Conservation (phyloP, 2,113 vertebrate species). For the Anthoscopus minutus region DNA sequence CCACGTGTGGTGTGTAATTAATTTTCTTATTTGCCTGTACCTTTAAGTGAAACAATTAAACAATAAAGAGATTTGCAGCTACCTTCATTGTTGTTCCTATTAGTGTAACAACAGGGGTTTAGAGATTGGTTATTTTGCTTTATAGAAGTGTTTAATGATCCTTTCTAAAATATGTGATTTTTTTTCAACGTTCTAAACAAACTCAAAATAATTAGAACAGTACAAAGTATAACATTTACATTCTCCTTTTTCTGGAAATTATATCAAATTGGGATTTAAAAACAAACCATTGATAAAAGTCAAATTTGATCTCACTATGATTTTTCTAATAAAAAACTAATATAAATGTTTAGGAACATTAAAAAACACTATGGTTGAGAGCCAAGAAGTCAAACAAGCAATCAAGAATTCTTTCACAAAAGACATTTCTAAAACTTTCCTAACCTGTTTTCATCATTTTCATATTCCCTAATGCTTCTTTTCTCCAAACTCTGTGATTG, state of each 20-base stretch:
- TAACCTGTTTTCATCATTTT: neutral
- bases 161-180: neutral
- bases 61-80: neutral
- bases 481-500: neutral
- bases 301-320: neutral
- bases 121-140: neutral
- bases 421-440: neutral
- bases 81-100: neutral
- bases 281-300: neutral
- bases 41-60: neutral
- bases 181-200: neutral
- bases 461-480: neutral
- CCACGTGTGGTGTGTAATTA: neutral
- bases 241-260: neutral
- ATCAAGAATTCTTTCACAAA: neutral
- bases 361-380: neutral
- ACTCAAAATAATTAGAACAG: neutral
- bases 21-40: neutral
- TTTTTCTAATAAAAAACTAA: neutral
- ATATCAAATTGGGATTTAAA: neutral
- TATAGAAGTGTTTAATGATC: neutral
- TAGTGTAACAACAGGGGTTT: neutral
- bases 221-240: neutral
- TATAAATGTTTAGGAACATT: neutral
- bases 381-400: neutral